Evolutionary conservation across 2,888 invertebrate species (phyloP), one percentile per base, ranked within the genome.

Genomic region (Papilio elwesi): DNA sequence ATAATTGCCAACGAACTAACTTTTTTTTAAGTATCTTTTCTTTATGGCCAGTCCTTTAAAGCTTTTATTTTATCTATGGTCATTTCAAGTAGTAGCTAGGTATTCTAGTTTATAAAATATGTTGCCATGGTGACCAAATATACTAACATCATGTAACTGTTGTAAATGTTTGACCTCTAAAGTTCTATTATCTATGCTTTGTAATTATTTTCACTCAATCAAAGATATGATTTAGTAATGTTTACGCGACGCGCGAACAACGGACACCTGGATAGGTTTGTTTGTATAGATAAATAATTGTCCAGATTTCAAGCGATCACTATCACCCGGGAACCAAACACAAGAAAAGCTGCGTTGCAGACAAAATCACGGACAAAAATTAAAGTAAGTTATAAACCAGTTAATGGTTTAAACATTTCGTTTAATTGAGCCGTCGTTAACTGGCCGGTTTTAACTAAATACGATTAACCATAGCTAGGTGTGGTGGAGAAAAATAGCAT

Each of bases 1-100:
- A 67, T 74, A 68, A 74, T 74, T 62, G 7, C n/a, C 11, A 49
- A 49, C 49, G 49, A 10, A 49, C 12, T 49, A 49, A 52, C 38
- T 52, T 66, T 15, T 52, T 43, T 51, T 64, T 64, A 0, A 49
- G 49, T 49, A 49, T 12, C 0, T 49, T 49, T 49, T 49, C 49
- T 49, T 49, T 49, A 7, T 49, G 49, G 7, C 13, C 64, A 16
- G 36, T 13, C 15, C 64, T 49, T 38, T 59, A 6, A 59, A 38
- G 12, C 10, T 9, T 57, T 9, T 16, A 26, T 57, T 16, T 57
- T 49, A 12, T 49, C 13, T 49, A 49, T 49, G 43, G 43, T 43
- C 6, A 43, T 43, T 43, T 43, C 9, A 9, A 7, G 4, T 43
- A 7, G 43, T 6, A 4, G 26, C 26, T 26, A 26, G 26, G 26